phyloP scores from a whole-genome alignment of 2,888 invertebrate species.

The Tachina lurida region DNA sequence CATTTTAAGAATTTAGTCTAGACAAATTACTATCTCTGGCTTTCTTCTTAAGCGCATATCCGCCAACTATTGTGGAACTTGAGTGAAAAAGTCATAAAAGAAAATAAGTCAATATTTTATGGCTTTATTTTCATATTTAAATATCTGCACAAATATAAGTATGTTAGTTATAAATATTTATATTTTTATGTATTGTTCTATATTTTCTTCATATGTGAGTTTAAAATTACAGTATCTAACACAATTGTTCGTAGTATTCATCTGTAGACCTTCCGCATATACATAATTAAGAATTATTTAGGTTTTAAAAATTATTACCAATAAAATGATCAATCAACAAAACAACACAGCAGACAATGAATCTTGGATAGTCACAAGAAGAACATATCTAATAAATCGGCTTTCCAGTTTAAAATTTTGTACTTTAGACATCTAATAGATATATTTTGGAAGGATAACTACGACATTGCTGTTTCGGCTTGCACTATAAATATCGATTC shows the following conservation, averaged over 20 bases:
- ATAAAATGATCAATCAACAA: too few species aligned
- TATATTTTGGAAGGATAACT: too few species aligned
- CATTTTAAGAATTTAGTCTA: constrained; percentile 38
- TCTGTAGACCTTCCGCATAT: too few species aligned
- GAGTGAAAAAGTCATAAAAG: constrained; percentile 68
- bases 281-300: too few species aligned
- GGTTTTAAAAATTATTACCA: too few species aligned
- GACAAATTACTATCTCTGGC: constrained; percentile 33
- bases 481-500: too few species aligned
- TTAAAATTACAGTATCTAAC: background rate
- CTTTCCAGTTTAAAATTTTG: too few species aligned
- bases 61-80: constrained; percentile 59
- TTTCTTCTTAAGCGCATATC: constrained; percentile 40
- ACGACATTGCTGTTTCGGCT: too few species aligned
- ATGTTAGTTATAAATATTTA: constrained; percentile 47
- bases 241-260: background rate
- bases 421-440: too few species aligned
- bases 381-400: too few species aligned
- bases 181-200: constrained; percentile 58
- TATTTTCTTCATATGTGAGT: background rate
- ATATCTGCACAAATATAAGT: constrained; percentile 5
- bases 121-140: constrained; percentile 35
- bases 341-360: too few species aligned
- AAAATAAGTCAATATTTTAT: constrained; percentile 65
- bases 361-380: too few species aligned